Evolutionary conservation across 2,888 invertebrate genomes (phyloP), one percentile per base, ranked within the genome.

Genomic region (Caenorhabditis sinica): DNA sequence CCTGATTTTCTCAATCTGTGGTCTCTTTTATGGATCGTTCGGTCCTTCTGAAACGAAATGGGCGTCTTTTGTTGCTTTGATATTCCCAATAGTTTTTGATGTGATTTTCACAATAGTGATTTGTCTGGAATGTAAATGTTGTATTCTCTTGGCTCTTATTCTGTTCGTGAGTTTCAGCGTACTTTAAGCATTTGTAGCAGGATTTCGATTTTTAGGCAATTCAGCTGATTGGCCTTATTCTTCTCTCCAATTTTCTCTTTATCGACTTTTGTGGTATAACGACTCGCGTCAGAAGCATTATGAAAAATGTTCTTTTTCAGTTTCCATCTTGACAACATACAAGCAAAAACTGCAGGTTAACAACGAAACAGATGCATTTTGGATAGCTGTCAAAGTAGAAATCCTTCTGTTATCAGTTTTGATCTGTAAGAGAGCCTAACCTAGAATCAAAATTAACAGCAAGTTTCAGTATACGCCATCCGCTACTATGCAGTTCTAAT

Each of bases 401-500:
- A 17, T 58, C 8, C 8, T 56, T 8, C 2, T 58, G 15, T 9
- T 71, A n/a, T 11, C 36, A 6, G 1, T 71, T 17, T 40, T 25
- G n/a, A 58, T 43, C 28, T 28, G 68, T 68, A 30, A 68, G 68
- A 53, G 8, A 15, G 40, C 33, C 13, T n/a, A 9, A 17, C n/a
- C 13, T 45, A 25, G n/a, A 65, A 33, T 1, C 0, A 4, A 30
- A 51, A 1, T 33, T 1, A 17, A 5, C 2, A 33, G 23, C 23
- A 2, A 0, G 5, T 43, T 60, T 20, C 45, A 72, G 72, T 72
- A 8, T n/a, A 28, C 8, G 45, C 43, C 49, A 15, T 72, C 20
- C 58, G 72, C 13, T 72, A 30, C 30, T 72, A 72, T 17, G 58
- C 60, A 15, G 60, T 60, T 11, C 11, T 72, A 4, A 72, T 33